Evolutionary conservation across 1,140 invertebrate genomes (phyloP), one percentile per base, ranked within the genome.

Genomic region (Heliothis virescens): DNA sequence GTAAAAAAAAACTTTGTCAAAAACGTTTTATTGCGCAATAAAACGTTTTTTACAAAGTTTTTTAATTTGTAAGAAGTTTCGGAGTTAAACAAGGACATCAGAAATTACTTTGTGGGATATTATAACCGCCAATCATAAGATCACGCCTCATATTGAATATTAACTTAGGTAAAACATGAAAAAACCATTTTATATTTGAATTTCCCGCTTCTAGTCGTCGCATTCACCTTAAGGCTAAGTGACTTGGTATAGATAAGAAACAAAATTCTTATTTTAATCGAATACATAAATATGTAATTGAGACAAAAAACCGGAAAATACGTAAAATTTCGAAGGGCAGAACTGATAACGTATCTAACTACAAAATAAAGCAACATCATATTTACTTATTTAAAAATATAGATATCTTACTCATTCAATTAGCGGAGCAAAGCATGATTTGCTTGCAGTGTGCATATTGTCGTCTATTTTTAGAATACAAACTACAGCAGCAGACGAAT

Each of bases 381-480:
- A 67, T n/a, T 47, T 9, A 67, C 9, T 47, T 9, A 12, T 48
- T 50, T n/a, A 26, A 11, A 26, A 12, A 55, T 34, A 55, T 26
- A 13, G 48, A 75, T 34, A 62, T 62, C 72, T 12, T 21, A 50
- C 16, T 53, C 77, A 81, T 55, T 84, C 77, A 81, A 59, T 84
- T 80, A 76, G 81, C 83, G 81, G 86, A 87, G 85, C 82, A 81
- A 84, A 84, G 82, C 85, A 90, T 90, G 83, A 91, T 89, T 90
- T 87, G 86, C 84, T 76, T 76, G 72, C 89, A 87, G 85, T 86
- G 82, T 87, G 83, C 83, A 90, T 88, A 91, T 92, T 92, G 90
- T 92, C 85, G 84, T 90, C 89, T 92, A 92, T 91, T 92, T 94
- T 91, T 92, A 93, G 90, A 87, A 79, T 84, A 89, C 82, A 86